These are phyloP conservation scores for Metalampra italica DNA, from an alignment of 2,888 invertebrate genomes.

Conservation along the genomic window DNA sequence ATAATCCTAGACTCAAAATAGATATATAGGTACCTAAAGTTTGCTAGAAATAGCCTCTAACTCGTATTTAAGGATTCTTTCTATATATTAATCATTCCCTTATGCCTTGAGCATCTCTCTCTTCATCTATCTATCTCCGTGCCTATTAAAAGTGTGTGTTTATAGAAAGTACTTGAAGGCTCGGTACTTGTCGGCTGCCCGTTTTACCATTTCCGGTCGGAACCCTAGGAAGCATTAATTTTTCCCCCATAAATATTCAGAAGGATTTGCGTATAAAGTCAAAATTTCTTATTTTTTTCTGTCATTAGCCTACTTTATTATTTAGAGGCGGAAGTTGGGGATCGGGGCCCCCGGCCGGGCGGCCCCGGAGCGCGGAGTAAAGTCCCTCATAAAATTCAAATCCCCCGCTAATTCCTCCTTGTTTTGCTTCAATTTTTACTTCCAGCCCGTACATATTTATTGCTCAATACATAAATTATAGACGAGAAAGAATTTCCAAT, in stretches of 20 bases:
- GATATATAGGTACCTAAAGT: too few relatives aligned
- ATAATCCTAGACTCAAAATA: too few relatives aligned
- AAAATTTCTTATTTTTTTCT: conserved; percentile 20
- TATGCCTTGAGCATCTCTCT: too few relatives aligned
- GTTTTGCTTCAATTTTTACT: conserved; percentile 11
- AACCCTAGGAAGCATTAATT: conserved; percentile 11
- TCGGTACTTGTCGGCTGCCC: not conserved
- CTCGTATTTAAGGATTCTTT: too few relatives aligned
- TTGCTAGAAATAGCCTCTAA: too few relatives aligned
- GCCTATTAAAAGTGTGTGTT: too few relatives aligned
- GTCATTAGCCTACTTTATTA: conserved; percentile 27
- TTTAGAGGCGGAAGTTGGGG: conserved; percentile 18
- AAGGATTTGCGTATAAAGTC: conserved; percentile 16
- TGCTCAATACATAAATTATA: conserved; percentile 8
- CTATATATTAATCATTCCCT: too few relatives aligned
- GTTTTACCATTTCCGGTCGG: not conserved
- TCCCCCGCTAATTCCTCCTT: conserved; percentile 17
- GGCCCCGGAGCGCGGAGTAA: conserved; percentile 1
- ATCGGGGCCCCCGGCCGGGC: conserved; percentile 1
- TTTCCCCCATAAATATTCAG: conserved; percentile 22
- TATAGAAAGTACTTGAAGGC: too few relatives aligned
- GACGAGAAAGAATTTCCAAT: not conserved
- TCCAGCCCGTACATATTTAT: not conserved
- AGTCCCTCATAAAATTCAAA: conserved; percentile 23
- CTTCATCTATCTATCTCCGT: too few relatives aligned